phyloP scores from a whole-genome alignment of 2,797 vertebrate species.

The Spondyliosoma cantharus region DNA sequence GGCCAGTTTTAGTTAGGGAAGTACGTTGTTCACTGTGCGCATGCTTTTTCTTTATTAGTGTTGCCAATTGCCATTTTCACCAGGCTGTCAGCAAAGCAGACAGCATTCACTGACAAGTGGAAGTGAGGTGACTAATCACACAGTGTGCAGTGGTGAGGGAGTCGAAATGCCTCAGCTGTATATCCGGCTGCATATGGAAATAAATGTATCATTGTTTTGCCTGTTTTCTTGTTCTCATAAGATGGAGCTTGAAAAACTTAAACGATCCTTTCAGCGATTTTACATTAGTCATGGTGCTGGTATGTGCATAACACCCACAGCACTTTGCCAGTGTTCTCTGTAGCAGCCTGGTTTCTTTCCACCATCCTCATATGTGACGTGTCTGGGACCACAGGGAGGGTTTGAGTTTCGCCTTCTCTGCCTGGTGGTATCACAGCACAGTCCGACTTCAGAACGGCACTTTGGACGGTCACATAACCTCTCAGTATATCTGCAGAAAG shows the following conservation, averaged over 20 bases:
- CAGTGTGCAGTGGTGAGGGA: slow-evolving; percentile 30
- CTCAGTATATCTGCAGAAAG: slow-evolving; percentile 3
- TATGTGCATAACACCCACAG: slow-evolving; percentile 59
- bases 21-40: slow-evolving; percentile 40
- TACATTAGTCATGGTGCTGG: slow-evolving; percentile 60
- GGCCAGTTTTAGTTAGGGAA: slow-evolving; percentile 49
- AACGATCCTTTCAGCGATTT: slow-evolving; percentile 40
- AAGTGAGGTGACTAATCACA: slow-evolving; percentile 54
- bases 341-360: slow-evolving; percentile 58
- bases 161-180: slow-evolving; percentile 31
- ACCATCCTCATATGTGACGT: slow-evolving; percentile 43
- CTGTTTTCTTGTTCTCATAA: slow-evolving; percentile 35
- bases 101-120: slow-evolving; percentile 56
- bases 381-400: slow-evolving; percentile 51
- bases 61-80: slow-evolving; percentile 65
- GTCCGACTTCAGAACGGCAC: slow-evolving; percentile 14
- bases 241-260: slow-evolving; percentile 29
- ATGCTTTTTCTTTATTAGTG: slow-evolving; percentile 42
- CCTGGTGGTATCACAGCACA: slow-evolving; percentile 48
- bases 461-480: slow-evolving; percentile 26
- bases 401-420: slow-evolving; percentile 50
- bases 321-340: slow-evolving; percentile 46
- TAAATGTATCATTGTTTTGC: slow-evolving; percentile 16
- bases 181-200: slow-evolving; percentile 23
- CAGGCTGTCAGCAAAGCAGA: slow-evolving; percentile 42